Evolutionary conservation across 2,888 invertebrate genomes (phyloP), one percentile per base, ranked within the genome.

Genomic region (Chloroclysta siterata): DNA sequence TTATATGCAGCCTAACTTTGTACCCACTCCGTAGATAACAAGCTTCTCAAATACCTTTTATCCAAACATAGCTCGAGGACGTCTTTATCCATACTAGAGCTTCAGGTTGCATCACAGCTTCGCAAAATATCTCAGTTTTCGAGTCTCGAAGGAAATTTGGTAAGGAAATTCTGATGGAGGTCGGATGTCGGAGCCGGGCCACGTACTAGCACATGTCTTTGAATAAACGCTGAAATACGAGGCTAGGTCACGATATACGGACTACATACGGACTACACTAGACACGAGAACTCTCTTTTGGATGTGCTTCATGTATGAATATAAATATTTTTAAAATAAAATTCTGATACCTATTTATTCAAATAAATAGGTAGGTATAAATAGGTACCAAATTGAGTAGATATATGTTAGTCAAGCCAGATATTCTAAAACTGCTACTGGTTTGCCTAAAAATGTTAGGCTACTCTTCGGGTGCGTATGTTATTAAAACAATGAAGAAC

Each of bases 111-210:
- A 71, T 66, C 59, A 60, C 46, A 58, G 52, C 58, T 69, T 69
- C 61, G 55, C 57, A 69, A 69, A 72, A 70, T 69, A 69, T 69
- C 70, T 70, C 70, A 68, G 72, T 68, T 72, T 72, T 69, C 72
- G 65, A 69, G 65, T 72, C 72, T 72, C 72, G 70, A 65, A 72
- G 71, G 71, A 72, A 71, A 72, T 72, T 72, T 65, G 66, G 69
- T 70, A 73, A 70, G 71, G 66, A 74, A 73, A 73, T 73, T 66
- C 69, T 71, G 67, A 69, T 66, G 62, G 68, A 69, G 69, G 67
- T 72, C 71, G 71, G 65, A 65, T 72, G 66, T 71, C 67, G 59
- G 60, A 53, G 61, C 63, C 33, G 41, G 36, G 29, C 56, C 61
- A 54, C 65, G 65, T 65, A 52, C 48, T 56, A 53, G 68, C 60